Base-by-base conservation (phyloP, 92 coral and sea anemone genomes). In the Plumapathes pennacea region DNA sequence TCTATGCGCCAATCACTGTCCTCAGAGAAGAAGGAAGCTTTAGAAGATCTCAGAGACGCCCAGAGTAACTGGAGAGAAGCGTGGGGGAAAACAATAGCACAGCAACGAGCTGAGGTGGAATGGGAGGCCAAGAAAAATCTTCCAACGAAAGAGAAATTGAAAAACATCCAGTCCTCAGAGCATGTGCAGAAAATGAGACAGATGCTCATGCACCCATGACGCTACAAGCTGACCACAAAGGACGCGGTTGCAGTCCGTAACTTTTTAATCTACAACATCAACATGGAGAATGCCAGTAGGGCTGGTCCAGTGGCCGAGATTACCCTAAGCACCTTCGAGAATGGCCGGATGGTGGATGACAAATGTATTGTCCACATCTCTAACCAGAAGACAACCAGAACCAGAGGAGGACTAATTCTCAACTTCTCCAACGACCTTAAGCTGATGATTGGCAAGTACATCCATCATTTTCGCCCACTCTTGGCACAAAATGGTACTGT, bases 81-180 rank as follows among this genome's bases (percentile, higher is more conserved):
- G 13, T 57, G 64, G 64, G 64, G 64, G 15, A 57, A 57, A 34
- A 57, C 48, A 24, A 57, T 38, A 37, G 64, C 64, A 19, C 18
- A 57, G 64, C 64, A 57, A 57, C 64, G 64, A 54, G 22, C 60
- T 15, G 60, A 11, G 8, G 12, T 15, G n/a, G 60, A 30, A 19
- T 54, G 60, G 43, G 44, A 57, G 23, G 64, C 48, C 10, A 10
- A 57, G 40, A 36, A 57, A 19, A 22, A 33, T 49, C 64, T 34
- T 57, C 46, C 64, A 15, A 57, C 2, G 1, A 33, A 37, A 3
- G 33, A 57, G 5, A 37, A 38, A 57, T 23, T 57, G 31, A 19
- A 25, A 5, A 22, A 33, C 1, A 36, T 57, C n/a, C 20, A 36
- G 2, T 57, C 64, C 4, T 57, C 64, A 25, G 17, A 38, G 10